Conservation (phyloP, 2,888 invertebrate genomes). For the Biston stratarius region DNA sequence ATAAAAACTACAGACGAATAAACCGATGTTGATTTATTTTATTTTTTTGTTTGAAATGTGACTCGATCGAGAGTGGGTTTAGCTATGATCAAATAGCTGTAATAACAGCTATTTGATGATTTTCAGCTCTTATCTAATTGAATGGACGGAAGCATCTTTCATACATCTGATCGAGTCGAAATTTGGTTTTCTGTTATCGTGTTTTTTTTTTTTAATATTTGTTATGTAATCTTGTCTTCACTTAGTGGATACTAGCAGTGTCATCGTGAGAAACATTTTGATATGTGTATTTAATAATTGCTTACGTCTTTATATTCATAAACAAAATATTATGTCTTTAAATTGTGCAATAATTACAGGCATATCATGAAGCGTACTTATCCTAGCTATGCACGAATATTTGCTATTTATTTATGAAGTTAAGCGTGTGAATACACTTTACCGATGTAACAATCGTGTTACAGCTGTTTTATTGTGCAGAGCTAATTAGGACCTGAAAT, state of each 20-base stretch:
- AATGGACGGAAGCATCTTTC: no score
- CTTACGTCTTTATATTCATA: no score
- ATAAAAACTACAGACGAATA: no score
- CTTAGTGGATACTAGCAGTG: background rate
- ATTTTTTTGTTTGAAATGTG: no score
- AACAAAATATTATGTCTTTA: background rate
- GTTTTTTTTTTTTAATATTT: background rate
- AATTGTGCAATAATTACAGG: slow-evolving; percentile 22
- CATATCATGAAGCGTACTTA: background rate
- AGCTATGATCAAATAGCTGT: no score
- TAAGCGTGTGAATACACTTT: slow-evolving; percentile 4
- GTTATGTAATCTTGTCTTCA: no score
- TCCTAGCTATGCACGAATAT: background rate
- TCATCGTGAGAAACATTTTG: background rate
- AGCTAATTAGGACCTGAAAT: slow-evolving; percentile 27
- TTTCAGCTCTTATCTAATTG: no score
- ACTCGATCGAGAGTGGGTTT: no score
- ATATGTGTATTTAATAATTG: background rate
- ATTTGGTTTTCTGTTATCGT: no score
- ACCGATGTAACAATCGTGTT: slow-evolving; percentile 23
- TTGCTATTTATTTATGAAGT: slow-evolving; percentile 3
- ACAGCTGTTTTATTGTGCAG: slow-evolving; percentile 27
- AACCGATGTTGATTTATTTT: no score
- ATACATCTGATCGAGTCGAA: no score
- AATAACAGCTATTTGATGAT: no score